Conservation (phyloP, 2,797 vertebrate species). For the Sus cebifrons region DNA sequence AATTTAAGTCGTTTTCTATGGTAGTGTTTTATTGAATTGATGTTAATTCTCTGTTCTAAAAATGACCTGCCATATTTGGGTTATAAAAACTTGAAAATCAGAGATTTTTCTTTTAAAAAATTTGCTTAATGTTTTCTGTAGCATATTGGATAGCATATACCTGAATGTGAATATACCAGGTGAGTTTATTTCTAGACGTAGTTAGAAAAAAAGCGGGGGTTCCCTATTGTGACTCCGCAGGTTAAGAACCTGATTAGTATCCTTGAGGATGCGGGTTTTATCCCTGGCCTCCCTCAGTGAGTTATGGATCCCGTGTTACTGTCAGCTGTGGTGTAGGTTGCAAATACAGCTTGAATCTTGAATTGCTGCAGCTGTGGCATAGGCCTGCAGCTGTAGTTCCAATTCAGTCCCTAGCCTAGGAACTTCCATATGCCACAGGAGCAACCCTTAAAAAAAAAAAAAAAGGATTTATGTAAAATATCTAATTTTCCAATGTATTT, state of each 20-base stretch:
- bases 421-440: no score
- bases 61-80: neutral
- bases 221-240: no score
- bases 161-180: neutral
- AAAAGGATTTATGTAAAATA: neutral
- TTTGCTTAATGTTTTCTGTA: conserved; percentile 20
- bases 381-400: no score
- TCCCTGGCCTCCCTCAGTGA: no score
- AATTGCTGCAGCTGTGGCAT: no score
- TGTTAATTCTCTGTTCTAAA: conserved; percentile 46
- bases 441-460: no score
- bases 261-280: no score
- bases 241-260: no score
- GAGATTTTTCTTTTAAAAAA: conserved; percentile 50
- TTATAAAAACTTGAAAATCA: conserved; percentile 26
- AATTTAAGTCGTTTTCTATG: neutral
- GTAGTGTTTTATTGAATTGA: neutral
- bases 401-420: no score
- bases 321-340: no score
- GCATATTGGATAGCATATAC: conserved; percentile 48
- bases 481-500: neutral
- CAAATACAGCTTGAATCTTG: no score
- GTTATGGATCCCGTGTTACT: no score
- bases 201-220: neutral
- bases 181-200: neutral